phyloP scores from a whole-genome alignment of 2,797 vertebrate genomes.

The Acanthiza pusilla region DNA sequence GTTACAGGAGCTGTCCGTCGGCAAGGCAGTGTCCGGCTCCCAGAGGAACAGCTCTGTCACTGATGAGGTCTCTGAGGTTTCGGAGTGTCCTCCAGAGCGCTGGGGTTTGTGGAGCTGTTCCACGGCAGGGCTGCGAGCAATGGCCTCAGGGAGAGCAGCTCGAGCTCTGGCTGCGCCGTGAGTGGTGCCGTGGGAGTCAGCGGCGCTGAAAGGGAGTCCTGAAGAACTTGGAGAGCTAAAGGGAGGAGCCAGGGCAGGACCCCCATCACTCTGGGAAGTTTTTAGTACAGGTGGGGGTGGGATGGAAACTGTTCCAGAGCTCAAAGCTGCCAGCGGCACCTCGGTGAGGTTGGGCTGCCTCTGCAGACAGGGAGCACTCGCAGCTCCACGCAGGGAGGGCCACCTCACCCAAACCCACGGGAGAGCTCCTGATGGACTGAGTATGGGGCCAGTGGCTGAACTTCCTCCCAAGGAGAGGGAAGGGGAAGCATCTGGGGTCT shows the following conservation, averaged over 20 bases:
- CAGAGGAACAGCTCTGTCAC: neutral
- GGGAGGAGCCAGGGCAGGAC: neutral
- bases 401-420: neutral
- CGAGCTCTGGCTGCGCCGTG: accelerated
- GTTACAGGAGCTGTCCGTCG: constrained; percentile 67
- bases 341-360: accelerated
- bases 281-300: neutral
- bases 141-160: neutral
- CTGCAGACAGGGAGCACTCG: neutral
- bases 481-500: neutral
- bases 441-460: accelerated
- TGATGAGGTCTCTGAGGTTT: neutral
- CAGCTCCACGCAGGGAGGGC: accelerated
- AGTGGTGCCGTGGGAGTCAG: accelerated
- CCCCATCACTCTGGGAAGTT: accelerated
- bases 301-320: neutral
- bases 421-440: neutral
- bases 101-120: accelerated
- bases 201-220: no score
- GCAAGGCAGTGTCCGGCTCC: neutral
- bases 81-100: neutral
- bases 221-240: neutral
- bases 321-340: neutral
- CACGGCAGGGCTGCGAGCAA: neutral
- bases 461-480: neutral